phyloP scores from a whole-genome alignment of 1,140 invertebrate genomes.

The Phenacoccus solenopsis region DNA sequence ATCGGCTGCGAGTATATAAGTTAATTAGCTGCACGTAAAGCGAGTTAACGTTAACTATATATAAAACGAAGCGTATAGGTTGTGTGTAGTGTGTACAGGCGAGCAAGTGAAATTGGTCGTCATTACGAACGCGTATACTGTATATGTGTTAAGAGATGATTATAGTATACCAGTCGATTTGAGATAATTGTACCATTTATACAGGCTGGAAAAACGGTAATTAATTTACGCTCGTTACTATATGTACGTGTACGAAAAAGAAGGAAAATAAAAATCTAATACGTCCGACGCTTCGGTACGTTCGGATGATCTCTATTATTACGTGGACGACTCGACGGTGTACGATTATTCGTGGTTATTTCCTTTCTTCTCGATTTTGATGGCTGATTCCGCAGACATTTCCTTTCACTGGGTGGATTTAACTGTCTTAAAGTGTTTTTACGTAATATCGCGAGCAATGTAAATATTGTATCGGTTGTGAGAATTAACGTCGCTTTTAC shows the following conservation, averaged over 20 bases:
- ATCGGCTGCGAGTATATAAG: not conserved
- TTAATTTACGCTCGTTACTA: not conserved
- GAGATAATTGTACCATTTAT: not conserved
- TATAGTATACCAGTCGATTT: not conserved
- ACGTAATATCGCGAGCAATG: not conserved
- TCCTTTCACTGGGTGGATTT: not conserved
- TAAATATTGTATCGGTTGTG: not conserved
- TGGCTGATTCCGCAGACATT: not conserved
- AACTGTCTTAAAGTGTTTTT: not conserved
- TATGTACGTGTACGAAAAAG: not conserved
- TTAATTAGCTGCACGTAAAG: constrained; percentile 9
- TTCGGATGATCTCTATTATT: not conserved
- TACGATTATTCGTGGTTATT: not conserved
- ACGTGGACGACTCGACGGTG: not conserved
- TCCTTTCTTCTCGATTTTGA: not conserved
- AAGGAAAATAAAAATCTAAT: not conserved
- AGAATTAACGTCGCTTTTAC: not conserved
- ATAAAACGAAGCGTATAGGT: not conserved
- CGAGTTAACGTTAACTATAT: not conserved
- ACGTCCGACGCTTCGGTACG: not conserved
- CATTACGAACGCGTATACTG: no score
- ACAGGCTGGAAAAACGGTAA: not conserved
- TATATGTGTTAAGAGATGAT: not conserved
- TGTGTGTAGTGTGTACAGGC: no score
- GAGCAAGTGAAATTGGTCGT: not conserved